phyloP scores from a whole-genome alignment of 2,797 vertebrate genomes.

The Botia kubotai region DNA sequence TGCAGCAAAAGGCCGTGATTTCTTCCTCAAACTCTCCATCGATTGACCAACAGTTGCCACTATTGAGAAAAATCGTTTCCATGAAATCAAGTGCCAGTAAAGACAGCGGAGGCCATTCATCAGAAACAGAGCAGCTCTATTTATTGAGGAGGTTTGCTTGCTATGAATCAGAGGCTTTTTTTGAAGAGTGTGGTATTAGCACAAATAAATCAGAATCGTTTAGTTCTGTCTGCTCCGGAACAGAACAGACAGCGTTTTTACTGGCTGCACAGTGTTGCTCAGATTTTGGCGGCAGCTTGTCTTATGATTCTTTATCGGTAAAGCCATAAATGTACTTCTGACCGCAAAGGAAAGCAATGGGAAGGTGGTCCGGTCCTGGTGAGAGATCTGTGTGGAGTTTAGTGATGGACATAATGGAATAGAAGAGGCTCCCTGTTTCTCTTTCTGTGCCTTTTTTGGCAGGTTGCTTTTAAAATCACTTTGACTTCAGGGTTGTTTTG shows the following conservation, averaged over 20 bases:
- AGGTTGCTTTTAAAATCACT: conserved; percentile 5
- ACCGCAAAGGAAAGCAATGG: conserved; percentile 7
- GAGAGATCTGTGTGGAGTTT: conserved; percentile 8
- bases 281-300: conserved; percentile 28
- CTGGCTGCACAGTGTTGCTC: conserved; percentile 17
- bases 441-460: not conserved
- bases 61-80: conserved; percentile 51
- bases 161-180: conserved; percentile 47
- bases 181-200: conserved; percentile 55
- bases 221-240: conserved; percentile 38
- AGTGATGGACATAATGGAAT: conserved; percentile 24
- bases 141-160: conserved; percentile 38
- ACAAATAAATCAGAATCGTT: conserved; percentile 56
- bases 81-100: conserved; percentile 41
- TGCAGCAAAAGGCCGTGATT: conserved; percentile 42
- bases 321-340: conserved; percentile 16
- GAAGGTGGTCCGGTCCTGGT: not conserved
- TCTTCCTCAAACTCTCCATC: conserved; percentile 41
- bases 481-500: conserved; percentile 22
- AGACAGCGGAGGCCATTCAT: conserved; percentile 51
- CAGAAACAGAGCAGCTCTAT: conserved; percentile 41
- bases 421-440: not conserved
- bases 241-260: conserved; percentile 48
- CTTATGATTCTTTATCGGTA: conserved; percentile 14
- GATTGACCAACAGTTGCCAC: conserved; percentile 52